phyloP scores from a whole-genome alignment of 2,888 invertebrate genomes.

The Brachypalpus laphriformis region DNA sequence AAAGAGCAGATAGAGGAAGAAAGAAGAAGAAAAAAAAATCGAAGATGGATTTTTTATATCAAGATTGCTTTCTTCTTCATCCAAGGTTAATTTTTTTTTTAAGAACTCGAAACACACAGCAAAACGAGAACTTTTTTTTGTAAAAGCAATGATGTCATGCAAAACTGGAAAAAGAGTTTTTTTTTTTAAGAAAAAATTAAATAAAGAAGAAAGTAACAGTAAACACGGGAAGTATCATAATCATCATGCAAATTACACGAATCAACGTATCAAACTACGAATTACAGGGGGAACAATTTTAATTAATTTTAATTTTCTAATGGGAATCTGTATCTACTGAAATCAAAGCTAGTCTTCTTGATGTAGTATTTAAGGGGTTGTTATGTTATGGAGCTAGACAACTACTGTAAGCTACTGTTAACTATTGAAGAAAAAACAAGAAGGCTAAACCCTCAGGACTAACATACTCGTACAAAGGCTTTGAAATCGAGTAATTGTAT shows the following conservation, averaged over 20 bases:
- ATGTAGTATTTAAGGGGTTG: too few relatives aligned
- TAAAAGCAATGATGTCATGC: conserved; percentile 38
- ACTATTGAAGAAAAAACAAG: too few relatives aligned
- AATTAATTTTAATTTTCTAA: not conserved
- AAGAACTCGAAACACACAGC: conserved; percentile 20
- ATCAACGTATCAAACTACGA: not conserved
- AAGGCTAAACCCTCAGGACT: too few relatives aligned
- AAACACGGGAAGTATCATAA: not conserved
- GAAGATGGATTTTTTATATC: conserved; percentile 30
- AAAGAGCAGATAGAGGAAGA: conserved; percentile 28
- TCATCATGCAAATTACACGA: conserved; percentile 37
- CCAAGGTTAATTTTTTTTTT: conserved; percentile 16
- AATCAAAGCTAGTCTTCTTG: too few relatives aligned
- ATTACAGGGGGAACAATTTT: not conserved
- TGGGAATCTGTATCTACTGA: not conserved
- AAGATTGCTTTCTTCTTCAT: conserved; percentile 28
- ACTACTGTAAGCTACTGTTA: too few relatives aligned
- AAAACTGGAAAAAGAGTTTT: not conserved
- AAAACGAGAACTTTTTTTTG: conserved; percentile 5
- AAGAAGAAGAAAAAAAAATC: conserved; percentile 37
- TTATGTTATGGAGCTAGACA: too few relatives aligned
- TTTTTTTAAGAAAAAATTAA: too few relatives aligned
- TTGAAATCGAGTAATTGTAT: too few relatives aligned
- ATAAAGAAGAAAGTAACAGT: not conserved
- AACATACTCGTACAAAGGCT: too few relatives aligned